A percentile compares a stretch with the other conserved stretches of the same genome.
phyloP scores from a whole-genome alignment of 2,888 invertebrate genomes.

The Cataglyphis rosenhaueri region DNA sequence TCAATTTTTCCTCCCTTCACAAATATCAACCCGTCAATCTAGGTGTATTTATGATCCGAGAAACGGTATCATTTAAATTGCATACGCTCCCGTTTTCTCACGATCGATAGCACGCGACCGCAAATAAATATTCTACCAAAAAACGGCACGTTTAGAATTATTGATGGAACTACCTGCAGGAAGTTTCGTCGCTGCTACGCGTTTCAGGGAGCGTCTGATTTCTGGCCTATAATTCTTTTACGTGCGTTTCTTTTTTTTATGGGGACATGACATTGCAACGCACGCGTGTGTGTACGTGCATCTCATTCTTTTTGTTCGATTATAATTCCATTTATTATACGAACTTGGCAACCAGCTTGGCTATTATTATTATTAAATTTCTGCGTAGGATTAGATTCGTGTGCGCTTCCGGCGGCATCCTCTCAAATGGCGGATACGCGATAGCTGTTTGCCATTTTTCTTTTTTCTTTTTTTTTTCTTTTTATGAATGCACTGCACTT shows the following conservation, averaged over 20 bases:
- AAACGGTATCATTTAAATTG: conserved; percentile 52
- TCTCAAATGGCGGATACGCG: background rate
- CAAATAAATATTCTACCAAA: conserved; percentile 49
- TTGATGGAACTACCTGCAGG: conserved; percentile 22
- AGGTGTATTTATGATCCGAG: conserved; percentile 52
- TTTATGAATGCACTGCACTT: background rate
- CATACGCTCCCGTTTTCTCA: conserved; percentile 48
- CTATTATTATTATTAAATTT: conserved; percentile 30
- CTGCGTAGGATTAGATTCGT: conserved; percentile 31
- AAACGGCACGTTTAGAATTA: conserved; percentile 42
- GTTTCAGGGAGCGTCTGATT: conserved; percentile 22
- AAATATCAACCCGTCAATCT: conserved; percentile 51
- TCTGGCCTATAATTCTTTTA: conserved; percentile 37
- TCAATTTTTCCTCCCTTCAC: conserved; percentile 43
- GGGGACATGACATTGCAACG: background rate
- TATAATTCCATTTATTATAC: conserved; percentile 37
- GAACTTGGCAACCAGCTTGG: background rate
- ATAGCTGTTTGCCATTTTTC: conserved; percentile 6
- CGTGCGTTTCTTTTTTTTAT: background rate
- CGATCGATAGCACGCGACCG: conserved; percentile 43
- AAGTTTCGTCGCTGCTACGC: background rate
- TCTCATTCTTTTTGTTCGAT: conserved; percentile 46
- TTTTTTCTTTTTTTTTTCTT: no score
- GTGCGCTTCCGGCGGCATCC: background rate
- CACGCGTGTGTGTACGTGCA: background rate